A percentile compares a stretch with the other conserved stretches of the same genome.
Conservation (phyloP, 2,888 invertebrate genomes). For the Elysia crispata region DNA sequence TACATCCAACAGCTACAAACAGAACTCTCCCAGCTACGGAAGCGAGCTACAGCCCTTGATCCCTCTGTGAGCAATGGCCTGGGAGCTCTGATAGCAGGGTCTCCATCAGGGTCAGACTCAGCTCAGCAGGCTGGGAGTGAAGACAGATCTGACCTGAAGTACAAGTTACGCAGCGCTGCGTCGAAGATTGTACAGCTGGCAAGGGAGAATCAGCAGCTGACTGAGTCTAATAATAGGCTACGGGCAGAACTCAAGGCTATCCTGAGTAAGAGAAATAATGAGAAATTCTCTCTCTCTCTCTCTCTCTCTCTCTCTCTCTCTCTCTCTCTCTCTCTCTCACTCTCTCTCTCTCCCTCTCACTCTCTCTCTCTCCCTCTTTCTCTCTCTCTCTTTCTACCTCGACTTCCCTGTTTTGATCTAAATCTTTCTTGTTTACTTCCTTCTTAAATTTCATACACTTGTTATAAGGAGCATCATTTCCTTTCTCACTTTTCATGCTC, state of each 20-base stretch:
- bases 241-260: conserved; percentile 68
- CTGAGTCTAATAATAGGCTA: conserved; percentile 75
- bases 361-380: too few species aligned
- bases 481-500: too few species aligned
- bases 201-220: conserved; percentile 74
- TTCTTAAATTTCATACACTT: too few species aligned
- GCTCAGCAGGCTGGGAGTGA: neutral
- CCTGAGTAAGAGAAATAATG: too few species aligned
- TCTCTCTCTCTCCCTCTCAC: too few species aligned
- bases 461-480: too few species aligned
- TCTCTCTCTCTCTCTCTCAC: neutral
- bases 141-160: conserved; percentile 56
- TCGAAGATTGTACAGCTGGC: conserved; percentile 73
- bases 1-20: conserved; percentile 76
- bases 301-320: too few species aligned
- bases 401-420: too few species aligned
- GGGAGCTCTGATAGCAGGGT: conserved; percentile 27
- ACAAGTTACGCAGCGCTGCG: conserved; percentile 70
- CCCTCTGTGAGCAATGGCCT: too few species aligned
- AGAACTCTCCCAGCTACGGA: conserved; percentile 68
- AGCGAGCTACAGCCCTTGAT: conserved; percentile 52
- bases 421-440: too few species aligned
- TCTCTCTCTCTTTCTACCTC: too few species aligned
- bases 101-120: conserved; percentile 41
- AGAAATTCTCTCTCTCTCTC: too few species aligned